Percentiles rank a stretch among this genome's conserved stretches.
Evolutionary conservation across 2,113 vertebrate species (phyloP).

Genomic region (Perca schrenkii): DNA sequence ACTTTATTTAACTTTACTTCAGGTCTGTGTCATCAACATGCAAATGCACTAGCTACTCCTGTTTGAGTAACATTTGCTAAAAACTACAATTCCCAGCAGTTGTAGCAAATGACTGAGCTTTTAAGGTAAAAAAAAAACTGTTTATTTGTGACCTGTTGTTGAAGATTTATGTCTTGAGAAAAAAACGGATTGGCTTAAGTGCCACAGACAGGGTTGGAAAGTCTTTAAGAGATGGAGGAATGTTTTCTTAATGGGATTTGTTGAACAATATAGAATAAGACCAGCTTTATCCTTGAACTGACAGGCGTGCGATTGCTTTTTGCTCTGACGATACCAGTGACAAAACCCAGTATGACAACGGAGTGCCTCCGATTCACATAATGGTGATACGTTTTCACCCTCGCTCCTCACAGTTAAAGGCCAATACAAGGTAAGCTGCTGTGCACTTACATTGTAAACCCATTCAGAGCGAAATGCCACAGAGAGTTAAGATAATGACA

Average conservation of each 20-base stretch:
- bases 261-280: background rate
- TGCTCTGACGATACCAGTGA: conserved; percentile 15
- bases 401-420: background rate
- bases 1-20: too few species aligned
- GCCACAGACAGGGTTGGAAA: too few species aligned
- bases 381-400: conserved; percentile 12
- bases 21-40: too few species aligned
- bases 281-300: conserved; percentile 20
- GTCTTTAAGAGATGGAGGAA: too few species aligned
- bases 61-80: background rate
- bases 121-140: too few species aligned
- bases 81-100: background rate
- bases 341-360: conserved; percentile 16
- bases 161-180: too few species aligned
- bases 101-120: background rate
- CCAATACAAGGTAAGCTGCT: conserved; percentile 31
- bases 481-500: conserved; percentile 60
- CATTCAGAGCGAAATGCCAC: conserved; percentile 34
- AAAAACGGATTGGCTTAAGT: too few species aligned
- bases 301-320: conserved; percentile 14
- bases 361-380: conserved; percentile 22
- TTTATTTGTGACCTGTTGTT: too few species aligned
- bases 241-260: conserved; percentile 4
- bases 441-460: conserved; percentile 37
- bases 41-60: background rate